Base-by-base conservation (phyloP, 2,113 vertebrate species). In the Atlantisia rogersi region DNA sequence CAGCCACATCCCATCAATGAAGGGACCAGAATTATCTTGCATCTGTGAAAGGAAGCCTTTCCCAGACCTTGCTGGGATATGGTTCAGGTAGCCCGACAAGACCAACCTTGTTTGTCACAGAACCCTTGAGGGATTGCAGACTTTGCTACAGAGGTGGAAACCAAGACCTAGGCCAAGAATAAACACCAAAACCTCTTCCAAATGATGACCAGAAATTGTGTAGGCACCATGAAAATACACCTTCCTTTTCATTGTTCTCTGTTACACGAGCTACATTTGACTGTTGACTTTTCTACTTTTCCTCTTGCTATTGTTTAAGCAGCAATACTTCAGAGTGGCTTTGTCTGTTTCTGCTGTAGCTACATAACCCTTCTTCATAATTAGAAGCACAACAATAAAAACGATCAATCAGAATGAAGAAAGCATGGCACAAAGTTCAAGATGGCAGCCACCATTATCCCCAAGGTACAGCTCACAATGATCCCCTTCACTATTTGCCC, bases 371-470 rank as follows among this genome's bases (percentile, higher is more conserved):
- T 94, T 20, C 25, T 56, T 90, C 79, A 74, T 50, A 46, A 55
- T 19, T 28, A 39, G 35, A 73, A 82, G 44, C 32, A 53, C 39
- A 48, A 52, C 2, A 59, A 24, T 58, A 70, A 85, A 87, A 82
- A 62, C 0, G 8, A 50, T 53, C 0, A 0, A 37, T 24, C 5
- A 42, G 13, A n/a, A 80, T 24, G 71, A 90, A 69, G 60, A 77
- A 85, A 90, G 15, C 55, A 56, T 22, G 76, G 24, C 40, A 64
- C 26, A 15, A 58, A 77, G 44, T 62, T 10, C 75, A 52, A 39
- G 31, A 29, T 77, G 46, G 42, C 64, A 83, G 39, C 69, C 2
- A 62, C 22, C 28, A 16, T 18, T 11, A 63, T 37, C 16, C 48
- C n/a, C 44, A 86, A 40, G 17, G 24, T 77, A 59, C 44, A 84